Percentiles rank a stretch among this genome's conserved stretches.
Conservation (phyloP, 2,113 vertebrate species). For the Nycticorax nycticorax region DNA sequence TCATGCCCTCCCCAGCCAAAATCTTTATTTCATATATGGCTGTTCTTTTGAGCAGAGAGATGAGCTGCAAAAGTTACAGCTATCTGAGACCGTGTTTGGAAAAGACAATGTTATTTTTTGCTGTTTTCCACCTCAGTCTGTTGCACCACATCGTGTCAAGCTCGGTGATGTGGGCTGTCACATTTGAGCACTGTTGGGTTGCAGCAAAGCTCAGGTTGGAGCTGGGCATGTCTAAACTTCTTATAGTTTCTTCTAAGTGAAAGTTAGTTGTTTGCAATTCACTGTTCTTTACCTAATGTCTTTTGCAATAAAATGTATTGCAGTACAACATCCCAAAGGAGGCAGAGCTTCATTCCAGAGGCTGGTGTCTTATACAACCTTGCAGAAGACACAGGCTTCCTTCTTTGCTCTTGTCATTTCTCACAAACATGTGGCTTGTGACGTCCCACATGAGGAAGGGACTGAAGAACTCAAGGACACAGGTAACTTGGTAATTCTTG, state of each 20-base stretch:
- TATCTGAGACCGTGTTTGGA: not conserved
- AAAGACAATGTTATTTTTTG: not conserved
- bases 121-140: not conserved
- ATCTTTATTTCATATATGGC: not conserved
- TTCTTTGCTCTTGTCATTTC: not conserved
- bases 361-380: not conserved
- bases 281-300: not conserved
- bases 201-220: not conserved
- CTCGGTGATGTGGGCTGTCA: not conserved
- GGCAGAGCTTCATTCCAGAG: not conserved
- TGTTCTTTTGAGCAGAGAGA: not conserved
- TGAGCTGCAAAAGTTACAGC: not conserved
- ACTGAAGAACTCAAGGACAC: not conserved
- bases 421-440: not conserved
- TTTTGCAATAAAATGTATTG: not conserved
- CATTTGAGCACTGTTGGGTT: not conserved
- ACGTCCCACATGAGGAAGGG: not conserved
- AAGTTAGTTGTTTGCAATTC: not conserved
- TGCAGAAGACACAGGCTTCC: not conserved
- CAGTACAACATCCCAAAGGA: not conserved
- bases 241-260: not conserved
- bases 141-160: accelerated
- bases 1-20: not conserved
- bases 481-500: not conserved
- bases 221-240: not conserved